Base-by-base conservation (phyloP, 2,113 vertebrate species). In the Lagopus leucura region DNA sequence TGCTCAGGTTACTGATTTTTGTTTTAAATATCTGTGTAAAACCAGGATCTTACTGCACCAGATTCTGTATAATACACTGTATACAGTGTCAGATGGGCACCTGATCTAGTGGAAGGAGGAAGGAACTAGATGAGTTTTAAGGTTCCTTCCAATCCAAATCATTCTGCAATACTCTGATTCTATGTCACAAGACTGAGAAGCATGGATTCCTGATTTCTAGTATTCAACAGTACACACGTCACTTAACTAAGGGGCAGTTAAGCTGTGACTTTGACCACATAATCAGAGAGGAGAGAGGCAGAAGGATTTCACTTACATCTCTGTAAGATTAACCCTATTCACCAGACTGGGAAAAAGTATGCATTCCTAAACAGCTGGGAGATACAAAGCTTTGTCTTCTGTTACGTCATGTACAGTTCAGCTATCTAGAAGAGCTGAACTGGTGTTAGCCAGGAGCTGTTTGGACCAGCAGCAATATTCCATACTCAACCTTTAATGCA, bases 371-470 rank as follows among this genome's bases (percentile, higher is more conserved):
- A 48, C 4, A 69, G 22, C 7, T 4, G 24, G 5, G n/a, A 67
- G 9, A n/a, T 27, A 22, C 55, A 65, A 91, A 64, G 3, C 55
- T 86, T 65, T 1, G 3, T 28, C 15, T 57, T 61, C n/a, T 66
- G 83, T 21, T 54, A 43, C 1, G 0, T 12, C 3, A 12, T 40
- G 19, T 4, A 47, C 5, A 7, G 19, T 40, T 34, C 74, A 12
- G 7, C 34, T 22, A 30, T 15, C 6, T 17, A 66, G 45, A 40
- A 75, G 36, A 84, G 57, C 32, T 87, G 47, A 82, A 11, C 4
- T 28, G 42, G 1, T 6, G 6, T 4, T 30, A 81, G 24, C 30
- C 34, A 60, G 2, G 24, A 89, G 43, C 6, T 52, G 30, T 16
- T 22, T 52, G 67, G 34, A 50, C 7, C 32, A 82, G 65, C 5